These are phyloP conservation scores for Bettongia penicillata DNA, from an alignment of 2,113 vertebrate species.

Conservation along the genomic window DNA sequence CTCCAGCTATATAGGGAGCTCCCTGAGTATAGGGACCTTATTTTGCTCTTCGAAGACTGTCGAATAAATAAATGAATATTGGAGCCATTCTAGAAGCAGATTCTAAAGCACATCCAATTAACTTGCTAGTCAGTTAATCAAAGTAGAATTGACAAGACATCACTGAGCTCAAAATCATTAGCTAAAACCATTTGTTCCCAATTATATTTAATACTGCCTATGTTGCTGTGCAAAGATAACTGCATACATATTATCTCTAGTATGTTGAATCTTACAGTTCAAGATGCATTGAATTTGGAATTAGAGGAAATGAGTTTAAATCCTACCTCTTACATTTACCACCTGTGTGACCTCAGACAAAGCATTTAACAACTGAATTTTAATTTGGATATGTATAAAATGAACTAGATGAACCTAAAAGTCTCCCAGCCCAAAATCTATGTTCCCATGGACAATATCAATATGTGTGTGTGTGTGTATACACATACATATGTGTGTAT, in stretches of 20 bases:
- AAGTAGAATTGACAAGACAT: constrained; percentile 10
- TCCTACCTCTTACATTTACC: neutral
- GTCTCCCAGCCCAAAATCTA: neutral
- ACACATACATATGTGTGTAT: neutral
- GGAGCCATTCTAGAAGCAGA: constrained; percentile 32
- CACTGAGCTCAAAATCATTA: constrained; percentile 32
- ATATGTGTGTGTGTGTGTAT: neutral
- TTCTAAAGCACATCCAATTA: constrained; percentile 7
- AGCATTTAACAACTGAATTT: neutral
- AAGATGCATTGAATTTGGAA: neutral
- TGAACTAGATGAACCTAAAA: neutral
- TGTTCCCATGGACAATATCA: neutral
- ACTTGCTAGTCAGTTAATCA: constrained; percentile 12
- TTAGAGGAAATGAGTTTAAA: neutral
- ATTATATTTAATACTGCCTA: constrained; percentile 22
- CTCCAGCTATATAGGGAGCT: neutral
- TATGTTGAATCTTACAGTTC: constrained; percentile 42
- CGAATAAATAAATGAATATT: neutral
- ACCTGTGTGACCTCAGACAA: neutral
- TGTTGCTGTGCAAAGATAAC: neutral
- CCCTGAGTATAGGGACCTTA: constrained; percentile 35
- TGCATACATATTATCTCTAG: neutral
- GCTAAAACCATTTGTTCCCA: constrained; percentile 22
- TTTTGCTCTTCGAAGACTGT: constrained; percentile 22
- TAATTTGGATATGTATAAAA: neutral